Percentiles rank a stretch among this genome's conserved stretches.
These are phyloP conservation scores for Zoanthus sociatus DNA, from an alignment of 92 coral and sea anemone genomes.

Conservation along the genomic window DNA sequence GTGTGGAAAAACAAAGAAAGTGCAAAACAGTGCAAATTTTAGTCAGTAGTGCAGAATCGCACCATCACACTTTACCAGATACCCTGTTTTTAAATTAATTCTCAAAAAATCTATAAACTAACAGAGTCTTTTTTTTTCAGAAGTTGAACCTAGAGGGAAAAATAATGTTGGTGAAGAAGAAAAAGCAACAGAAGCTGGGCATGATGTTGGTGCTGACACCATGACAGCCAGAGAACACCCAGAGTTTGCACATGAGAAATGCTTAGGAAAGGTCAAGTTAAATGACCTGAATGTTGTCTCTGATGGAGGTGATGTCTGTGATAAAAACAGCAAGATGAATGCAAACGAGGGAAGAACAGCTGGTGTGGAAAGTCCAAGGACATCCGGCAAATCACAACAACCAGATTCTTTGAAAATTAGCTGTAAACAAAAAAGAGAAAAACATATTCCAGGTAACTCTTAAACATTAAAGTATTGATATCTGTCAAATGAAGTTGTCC, in stretches of 20 bases:
- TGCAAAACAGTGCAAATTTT: too few relatives aligned
- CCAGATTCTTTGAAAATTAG: neutral
- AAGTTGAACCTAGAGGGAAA: neutral
- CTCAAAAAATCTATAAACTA: neutral
- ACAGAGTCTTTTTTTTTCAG: neutral
- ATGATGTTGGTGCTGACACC: neutral
- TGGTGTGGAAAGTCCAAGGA: too few relatives aligned
- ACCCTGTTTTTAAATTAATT: neutral
- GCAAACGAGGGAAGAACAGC: neutral
- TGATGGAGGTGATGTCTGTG: neutral
- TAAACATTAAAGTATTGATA: too few relatives aligned
- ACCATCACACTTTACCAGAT: too few relatives aligned
- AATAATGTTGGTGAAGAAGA: neutral
- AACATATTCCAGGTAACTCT: conserved; percentile 1
- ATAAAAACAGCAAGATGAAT: neutral
- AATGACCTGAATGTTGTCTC: neutral
- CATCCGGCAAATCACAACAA: neutral
- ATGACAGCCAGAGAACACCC: conserved; percentile 18
- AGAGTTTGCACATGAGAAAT: conserved; percentile 11
- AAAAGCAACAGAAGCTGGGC: neutral
- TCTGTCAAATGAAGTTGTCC: too few relatives aligned
- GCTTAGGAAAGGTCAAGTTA: conserved; percentile 2
- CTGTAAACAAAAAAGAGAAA: neutral
- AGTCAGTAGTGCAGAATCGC: too few relatives aligned
- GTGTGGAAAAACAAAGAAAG: too few relatives aligned